These are phyloP conservation scores for Loris lydekkerianus DNA, from an alignment of 2,797 vertebrate genomes.

Conservation along the genomic window DNA sequence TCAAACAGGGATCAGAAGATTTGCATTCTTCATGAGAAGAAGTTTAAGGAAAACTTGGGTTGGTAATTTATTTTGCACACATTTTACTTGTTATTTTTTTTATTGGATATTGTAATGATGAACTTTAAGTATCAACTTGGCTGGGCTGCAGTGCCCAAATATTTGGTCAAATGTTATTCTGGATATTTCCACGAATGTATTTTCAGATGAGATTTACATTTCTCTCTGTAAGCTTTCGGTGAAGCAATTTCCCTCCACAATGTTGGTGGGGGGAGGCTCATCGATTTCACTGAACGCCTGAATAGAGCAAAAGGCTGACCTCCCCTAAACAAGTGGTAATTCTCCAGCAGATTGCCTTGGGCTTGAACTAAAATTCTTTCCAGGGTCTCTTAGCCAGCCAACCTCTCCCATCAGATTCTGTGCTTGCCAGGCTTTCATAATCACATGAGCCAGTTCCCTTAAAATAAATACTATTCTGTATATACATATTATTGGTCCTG, in stretches of 20 bases:
- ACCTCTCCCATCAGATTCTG: neutral
- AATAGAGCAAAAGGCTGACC: neutral
- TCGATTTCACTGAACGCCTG: neutral
- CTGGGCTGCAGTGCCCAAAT: neutral
- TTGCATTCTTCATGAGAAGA: constrained; percentile 41
- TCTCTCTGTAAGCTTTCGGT: neutral
- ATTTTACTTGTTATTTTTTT: constrained; percentile 31
- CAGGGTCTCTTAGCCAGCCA: neutral
- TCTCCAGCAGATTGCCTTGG: neutral
- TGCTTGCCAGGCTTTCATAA: neutral
- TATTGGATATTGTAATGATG: neutral
- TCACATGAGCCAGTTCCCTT: neutral
- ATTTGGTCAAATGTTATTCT: neutral
- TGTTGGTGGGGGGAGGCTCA: neutral
- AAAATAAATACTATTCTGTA: neutral
- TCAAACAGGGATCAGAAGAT: neutral
- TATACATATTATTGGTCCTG: neutral
- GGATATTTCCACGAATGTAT: neutral
- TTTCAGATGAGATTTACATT: constrained; percentile 36
- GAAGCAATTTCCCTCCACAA: neutral
- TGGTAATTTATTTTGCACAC: neutral
- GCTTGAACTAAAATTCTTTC: neutral
- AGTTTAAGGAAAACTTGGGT: neutral
- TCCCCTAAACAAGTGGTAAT: neutral
- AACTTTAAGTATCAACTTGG: constrained; percentile 3